Conservation (phyloP, 2,888 invertebrate genomes). For the Schrankia costaestrigalis region DNA sequence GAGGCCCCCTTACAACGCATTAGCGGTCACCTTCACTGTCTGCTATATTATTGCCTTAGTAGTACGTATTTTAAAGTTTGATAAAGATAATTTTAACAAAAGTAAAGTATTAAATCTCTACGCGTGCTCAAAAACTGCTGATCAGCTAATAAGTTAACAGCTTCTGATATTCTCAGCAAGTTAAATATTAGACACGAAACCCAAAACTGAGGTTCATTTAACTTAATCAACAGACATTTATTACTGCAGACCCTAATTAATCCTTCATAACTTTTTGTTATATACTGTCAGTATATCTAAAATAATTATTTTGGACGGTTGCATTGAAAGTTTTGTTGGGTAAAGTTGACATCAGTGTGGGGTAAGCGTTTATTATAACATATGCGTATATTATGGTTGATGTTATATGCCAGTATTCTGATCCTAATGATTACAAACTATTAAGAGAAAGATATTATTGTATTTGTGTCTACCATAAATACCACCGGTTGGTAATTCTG, state of each 20-base stretch:
- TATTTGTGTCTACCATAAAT: too few species aligned
- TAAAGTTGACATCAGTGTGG: slow-evolving; percentile 34
- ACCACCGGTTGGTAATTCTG: too few species aligned
- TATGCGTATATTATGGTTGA: slow-evolving; percentile 45
- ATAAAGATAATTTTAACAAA: neutral
- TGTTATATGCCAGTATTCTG: neutral
- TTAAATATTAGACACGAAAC: slow-evolving; percentile 26
- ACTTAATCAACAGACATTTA: slow-evolving; percentile 36
- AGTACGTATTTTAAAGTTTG: too few species aligned
- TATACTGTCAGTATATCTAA: slow-evolving; percentile 21
- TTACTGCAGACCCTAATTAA: slow-evolving; percentile 34
- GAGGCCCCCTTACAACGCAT: too few species aligned
- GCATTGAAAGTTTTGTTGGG: slow-evolving; percentile 41
- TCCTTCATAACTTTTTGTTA: slow-evolving; percentile 38
- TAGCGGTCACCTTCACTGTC: too few species aligned
- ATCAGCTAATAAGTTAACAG: slow-evolving; percentile 8
- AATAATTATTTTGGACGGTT: slow-evolving; percentile 43
- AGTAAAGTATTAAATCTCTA: neutral
- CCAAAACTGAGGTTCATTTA: slow-evolving; percentile 29
- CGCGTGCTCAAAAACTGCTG: slow-evolving; percentile 1
- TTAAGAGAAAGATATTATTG: too few species aligned
- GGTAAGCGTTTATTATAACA: slow-evolving; percentile 27
- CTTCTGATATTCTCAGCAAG: slow-evolving; percentile 15
- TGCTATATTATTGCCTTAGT: too few species aligned
- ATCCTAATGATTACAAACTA: too few species aligned